These are phyloP conservation scores for Neoaliturus tenellus DNA, from an alignment of 2,888 invertebrate genomes.

Conservation along the genomic window DNA sequence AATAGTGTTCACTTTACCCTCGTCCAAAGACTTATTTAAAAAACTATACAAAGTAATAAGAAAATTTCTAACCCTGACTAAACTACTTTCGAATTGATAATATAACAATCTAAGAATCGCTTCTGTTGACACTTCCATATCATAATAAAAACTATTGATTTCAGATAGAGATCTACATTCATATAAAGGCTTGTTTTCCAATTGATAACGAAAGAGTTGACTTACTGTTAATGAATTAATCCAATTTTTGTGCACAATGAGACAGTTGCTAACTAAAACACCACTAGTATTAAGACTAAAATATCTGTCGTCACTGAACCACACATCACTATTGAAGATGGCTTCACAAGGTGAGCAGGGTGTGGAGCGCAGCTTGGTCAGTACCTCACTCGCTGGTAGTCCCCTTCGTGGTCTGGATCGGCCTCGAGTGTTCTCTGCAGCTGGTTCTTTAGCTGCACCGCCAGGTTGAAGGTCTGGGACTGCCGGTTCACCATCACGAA, in stretches of 20 bases:
- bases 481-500: background rate
- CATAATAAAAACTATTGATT: background rate
- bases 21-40: background rate
- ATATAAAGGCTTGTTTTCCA: background rate
- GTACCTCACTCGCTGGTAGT: background rate
- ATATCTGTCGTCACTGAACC: background rate
- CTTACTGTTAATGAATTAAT: background rate
- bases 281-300: background rate
- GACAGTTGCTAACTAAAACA: background rate
- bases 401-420: background rate
- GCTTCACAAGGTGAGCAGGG: background rate
- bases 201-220: slow-evolving; percentile 1
- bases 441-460: background rate
- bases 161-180: background rate
- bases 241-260: background rate
- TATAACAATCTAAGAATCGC: background rate
- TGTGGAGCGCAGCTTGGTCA: background rate
- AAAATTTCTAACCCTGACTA: background rate
- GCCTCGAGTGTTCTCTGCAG: background rate
- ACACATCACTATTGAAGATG: background rate
- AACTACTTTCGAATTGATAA: background rate
- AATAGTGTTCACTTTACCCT: slow-evolving; percentile 28
- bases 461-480: background rate
- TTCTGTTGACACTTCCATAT: background rate
- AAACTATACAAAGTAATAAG: background rate